A percentile compares a stretch with the other conserved stretches of the same genome.
These are phyloP conservation scores for Sigmodon hispidus DNA, from an alignment of 2,113 vertebrate species.

Conservation along the genomic window DNA sequence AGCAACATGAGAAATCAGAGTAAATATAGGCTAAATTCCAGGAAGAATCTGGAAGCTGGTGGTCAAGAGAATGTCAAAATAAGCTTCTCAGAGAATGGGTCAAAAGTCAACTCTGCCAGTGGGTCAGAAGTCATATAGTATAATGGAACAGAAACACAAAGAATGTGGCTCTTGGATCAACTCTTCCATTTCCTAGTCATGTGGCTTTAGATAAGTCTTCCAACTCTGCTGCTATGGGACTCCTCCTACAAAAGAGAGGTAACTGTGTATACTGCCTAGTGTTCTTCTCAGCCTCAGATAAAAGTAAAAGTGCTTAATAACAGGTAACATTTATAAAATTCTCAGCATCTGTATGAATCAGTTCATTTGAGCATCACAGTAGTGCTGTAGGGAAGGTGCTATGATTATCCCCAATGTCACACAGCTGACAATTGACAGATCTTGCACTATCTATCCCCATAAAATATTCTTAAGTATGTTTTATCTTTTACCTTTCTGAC, in stretches of 20 bases:
- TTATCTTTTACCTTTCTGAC: neutral
- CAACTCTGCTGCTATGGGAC: neutral
- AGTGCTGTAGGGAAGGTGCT: neutral
- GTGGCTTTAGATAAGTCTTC: neutral
- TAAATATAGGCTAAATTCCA: neutral
- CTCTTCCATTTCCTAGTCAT: neutral
- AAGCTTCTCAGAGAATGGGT: neutral
- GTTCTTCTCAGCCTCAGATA: neutral
- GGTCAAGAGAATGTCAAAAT: neutral
- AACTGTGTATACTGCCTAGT: neutral
- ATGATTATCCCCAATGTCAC: neutral
- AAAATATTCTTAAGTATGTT: neutral
- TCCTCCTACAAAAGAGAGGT: neutral
- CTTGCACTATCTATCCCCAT: neutral
- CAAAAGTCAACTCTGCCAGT: neutral
- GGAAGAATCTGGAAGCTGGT: neutral
- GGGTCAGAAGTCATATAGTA: neutral
- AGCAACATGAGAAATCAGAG: neutral
- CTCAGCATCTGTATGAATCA: neutral
- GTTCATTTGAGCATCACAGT: neutral
- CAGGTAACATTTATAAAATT: neutral
- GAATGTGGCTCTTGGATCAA: neutral
- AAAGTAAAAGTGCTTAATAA: constrained; percentile 25
- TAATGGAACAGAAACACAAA: neutral
- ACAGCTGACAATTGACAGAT: neutral